These are phyloP conservation scores for Drosophila infuscata DNA, from an alignment of 2,888 invertebrate genomes.

Conservation along the genomic window DNA sequence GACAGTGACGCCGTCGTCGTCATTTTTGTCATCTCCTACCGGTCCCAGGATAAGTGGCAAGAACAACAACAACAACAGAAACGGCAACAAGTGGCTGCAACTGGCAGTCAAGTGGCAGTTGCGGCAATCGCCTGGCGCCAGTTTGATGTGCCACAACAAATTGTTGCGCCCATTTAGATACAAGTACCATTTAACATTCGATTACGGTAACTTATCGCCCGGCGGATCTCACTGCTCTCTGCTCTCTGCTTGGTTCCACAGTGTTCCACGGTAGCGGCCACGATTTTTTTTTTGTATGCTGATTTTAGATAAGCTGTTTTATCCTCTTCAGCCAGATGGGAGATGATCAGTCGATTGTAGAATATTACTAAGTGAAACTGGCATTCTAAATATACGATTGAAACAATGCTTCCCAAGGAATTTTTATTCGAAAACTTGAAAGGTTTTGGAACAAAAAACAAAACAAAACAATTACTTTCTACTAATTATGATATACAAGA, in stretches of 20 bases:
- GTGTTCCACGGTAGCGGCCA: constrained; percentile 34
- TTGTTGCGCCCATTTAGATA: constrained; percentile 46
- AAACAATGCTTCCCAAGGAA: background rate
- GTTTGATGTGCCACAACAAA: constrained; percentile 59
- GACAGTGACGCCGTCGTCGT: constrained; percentile 64
- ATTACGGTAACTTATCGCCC: constrained; percentile 66
- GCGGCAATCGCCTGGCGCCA: constrained; percentile 73
- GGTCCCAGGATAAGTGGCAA: constrained; percentile 50
- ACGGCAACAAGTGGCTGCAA: constrained; percentile 61
- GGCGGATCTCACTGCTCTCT: constrained; percentile 67
- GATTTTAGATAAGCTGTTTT: constrained; percentile 41
- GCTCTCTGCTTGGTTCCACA: constrained; percentile 35
- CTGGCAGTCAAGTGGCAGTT: constrained; percentile 62
- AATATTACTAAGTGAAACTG: background rate
- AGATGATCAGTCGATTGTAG: constrained; percentile 26
- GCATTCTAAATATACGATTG: background rate
- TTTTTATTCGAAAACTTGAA: background rate
- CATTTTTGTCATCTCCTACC: constrained; percentile 50
- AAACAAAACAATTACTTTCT: background rate
- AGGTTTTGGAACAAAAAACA: background rate
- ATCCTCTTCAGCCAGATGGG: constrained; percentile 39
- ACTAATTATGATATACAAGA: background rate
- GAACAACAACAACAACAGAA: background rate
- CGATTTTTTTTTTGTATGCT: constrained; percentile 15
- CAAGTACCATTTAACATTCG: constrained; percentile 74